Conservation (phyloP, 1,140 invertebrate genomes). For the Apis dorsata region DNA sequence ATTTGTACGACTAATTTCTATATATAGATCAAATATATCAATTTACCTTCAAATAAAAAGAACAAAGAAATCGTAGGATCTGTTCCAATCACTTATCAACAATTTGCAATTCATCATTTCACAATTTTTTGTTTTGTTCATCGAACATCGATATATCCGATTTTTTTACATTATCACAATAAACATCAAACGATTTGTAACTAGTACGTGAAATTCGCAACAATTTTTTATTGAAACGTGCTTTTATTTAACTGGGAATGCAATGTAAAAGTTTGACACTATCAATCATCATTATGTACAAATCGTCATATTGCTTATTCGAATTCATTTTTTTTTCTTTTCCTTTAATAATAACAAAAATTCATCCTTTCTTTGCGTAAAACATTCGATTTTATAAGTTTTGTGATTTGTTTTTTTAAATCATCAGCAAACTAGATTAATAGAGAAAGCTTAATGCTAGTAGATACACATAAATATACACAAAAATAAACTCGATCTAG, state of each 20-base stretch:
- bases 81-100: too few relatives aligned
- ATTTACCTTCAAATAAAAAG: background rate
- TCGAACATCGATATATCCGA: background rate
- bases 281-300: background rate
- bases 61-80: too few relatives aligned
- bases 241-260: background rate
- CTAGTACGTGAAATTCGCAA: background rate
- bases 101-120: background rate
- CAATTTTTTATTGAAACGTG: background rate
- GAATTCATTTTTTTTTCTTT: background rate
- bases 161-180: background rate
- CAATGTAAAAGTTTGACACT: background rate
- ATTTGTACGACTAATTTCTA: background rate
- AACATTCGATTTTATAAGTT: background rate
- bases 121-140: background rate
- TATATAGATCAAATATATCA: background rate
- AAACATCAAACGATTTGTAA: background rate
- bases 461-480: conserved; percentile 19
- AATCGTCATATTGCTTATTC: background rate
- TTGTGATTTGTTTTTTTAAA: background rate
- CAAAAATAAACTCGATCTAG: conserved; percentile 33
- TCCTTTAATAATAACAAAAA: background rate
- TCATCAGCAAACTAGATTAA: background rate
- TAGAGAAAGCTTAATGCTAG: background rate
- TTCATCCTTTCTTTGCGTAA: background rate